phyloP scores from a whole-genome alignment of 2,888 invertebrate species.

The Watsonalla binaria region DNA sequence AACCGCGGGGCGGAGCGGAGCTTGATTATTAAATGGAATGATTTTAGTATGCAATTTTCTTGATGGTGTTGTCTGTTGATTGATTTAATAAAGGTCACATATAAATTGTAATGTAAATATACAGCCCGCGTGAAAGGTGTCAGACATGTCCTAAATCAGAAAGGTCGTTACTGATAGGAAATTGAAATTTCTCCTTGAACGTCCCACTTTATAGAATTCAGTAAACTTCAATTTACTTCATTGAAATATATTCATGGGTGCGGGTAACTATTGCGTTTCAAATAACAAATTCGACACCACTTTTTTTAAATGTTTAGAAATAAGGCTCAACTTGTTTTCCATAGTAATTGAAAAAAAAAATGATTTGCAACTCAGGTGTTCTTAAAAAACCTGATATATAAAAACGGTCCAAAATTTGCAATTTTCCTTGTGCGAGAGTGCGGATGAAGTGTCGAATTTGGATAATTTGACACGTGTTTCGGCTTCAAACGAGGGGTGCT shows the following conservation, averaged over 20 bases:
- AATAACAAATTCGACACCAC: too few species aligned
- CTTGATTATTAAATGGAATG: too few species aligned
- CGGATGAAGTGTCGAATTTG: neutral
- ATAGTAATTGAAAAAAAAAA: too few species aligned
- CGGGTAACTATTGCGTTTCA: neutral
- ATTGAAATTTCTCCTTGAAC: constrained; percentile 51
- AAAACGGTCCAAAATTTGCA: neutral
- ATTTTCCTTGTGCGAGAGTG: neutral
- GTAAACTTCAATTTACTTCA: constrained; percentile 26
- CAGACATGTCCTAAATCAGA: constrained; percentile 40
- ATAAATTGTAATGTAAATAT: constrained; percentile 11
- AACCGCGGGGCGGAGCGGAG: too few species aligned
- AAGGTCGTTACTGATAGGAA: constrained; percentile 49
- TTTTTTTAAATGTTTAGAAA: too few species aligned
- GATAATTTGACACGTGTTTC: neutral
- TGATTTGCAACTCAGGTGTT: neutral
- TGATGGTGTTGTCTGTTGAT: too few species aligned
- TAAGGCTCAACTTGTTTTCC: too few species aligned
- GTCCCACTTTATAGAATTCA: constrained; percentile 28
- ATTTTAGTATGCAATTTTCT: too few species aligned
- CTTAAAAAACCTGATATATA: neutral
- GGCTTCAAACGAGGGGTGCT: neutral
- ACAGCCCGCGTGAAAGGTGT: constrained; percentile 14
- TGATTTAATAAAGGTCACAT: too few species aligned
- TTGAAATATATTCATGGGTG: constrained; percentile 8